Conservation (phyloP, 2,113 vertebrate species). For the Istiophorus platypterus region DNA sequence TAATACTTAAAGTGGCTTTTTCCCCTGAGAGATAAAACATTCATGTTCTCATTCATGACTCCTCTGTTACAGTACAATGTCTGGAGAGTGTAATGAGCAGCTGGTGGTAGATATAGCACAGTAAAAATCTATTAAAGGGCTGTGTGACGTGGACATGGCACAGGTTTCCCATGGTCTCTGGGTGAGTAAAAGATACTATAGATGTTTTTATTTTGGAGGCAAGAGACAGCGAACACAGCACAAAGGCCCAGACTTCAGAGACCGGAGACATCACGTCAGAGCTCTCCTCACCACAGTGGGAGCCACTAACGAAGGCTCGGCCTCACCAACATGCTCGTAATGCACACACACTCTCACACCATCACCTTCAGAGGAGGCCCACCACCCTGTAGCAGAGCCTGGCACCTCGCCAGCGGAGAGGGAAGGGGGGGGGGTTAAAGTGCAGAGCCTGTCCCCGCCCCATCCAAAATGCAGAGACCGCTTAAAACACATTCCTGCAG, state of each 20-base stretch:
- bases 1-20: constrained; percentile 49
- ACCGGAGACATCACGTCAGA: constrained; percentile 73
- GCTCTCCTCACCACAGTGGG: constrained; percentile 54
- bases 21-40: constrained; percentile 35
- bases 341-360: constrained; percentile 50
- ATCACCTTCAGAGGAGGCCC: constrained; percentile 71
- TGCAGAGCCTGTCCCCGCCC: constrained; percentile 60
- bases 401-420: constrained; percentile 68
- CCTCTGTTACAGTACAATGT: constrained; percentile 27
- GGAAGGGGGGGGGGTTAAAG: constrained; percentile 50
- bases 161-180: constrained; percentile 61
- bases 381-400: constrained; percentile 72
- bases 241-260: constrained; percentile 49
- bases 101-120: constrained; percentile 52
- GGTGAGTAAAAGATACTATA: constrained; percentile 47
- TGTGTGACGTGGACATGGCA: constrained; percentile 52
- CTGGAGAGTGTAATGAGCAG: constrained; percentile 48
- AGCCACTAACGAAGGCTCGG: constrained; percentile 67
- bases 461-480: constrained; percentile 75
- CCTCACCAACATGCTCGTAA: constrained; percentile 43
- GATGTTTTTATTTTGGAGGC: constrained; percentile 71
- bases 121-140: constrained; percentile 55
- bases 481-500: constrained; percentile 83
- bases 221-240: constrained; percentile 57
- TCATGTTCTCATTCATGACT: constrained; percentile 22